These are phyloP conservation scores for Sebastes trivittatus DNA, from an alignment of 2,797 vertebrate genomes.

Conservation along the genomic window DNA sequence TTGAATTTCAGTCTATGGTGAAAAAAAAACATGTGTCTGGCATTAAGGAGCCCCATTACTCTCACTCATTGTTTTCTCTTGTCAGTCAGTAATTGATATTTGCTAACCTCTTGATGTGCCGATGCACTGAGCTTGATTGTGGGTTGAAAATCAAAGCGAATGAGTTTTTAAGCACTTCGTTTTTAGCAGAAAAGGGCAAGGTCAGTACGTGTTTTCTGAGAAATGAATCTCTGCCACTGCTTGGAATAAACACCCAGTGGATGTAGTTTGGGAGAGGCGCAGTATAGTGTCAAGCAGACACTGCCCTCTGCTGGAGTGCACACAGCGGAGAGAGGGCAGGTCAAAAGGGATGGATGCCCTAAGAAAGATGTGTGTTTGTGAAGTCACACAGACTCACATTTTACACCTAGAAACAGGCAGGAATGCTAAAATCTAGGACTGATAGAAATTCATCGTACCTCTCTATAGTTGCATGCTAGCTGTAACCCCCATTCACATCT, in stretches of 20 bases:
- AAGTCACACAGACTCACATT: slow-evolving; percentile 8
- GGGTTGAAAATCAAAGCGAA: background rate
- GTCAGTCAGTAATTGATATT: background rate
- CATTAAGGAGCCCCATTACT: background rate
- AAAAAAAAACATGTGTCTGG: background rate
- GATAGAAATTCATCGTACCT: slow-evolving; percentile 4
- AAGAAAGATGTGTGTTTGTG: slow-evolving; percentile 1
- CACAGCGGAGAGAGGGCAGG: slow-evolving; percentile 24
- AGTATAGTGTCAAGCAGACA: slow-evolving; percentile 53
- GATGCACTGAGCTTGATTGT: background rate
- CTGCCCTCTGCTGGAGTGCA: slow-evolving; percentile 77
- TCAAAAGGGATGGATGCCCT: slow-evolving; percentile 11
- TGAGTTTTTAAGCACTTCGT: background rate
- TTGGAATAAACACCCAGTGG: slow-evolving; percentile 16
- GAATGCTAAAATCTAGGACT: background rate
- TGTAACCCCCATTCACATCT: slow-evolving; percentile 20
- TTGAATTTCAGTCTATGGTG: background rate
- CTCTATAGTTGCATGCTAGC: background rate
- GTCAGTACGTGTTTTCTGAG: background rate
- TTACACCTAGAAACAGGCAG: background rate
- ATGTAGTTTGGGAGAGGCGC: background rate
- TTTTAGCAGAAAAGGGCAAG: background rate
- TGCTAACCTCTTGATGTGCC: background rate
- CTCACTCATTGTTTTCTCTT: background rate
- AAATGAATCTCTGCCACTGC: background rate